phyloP scores from a whole-genome alignment of 1,140 invertebrate species.

The Drosophila punjabiensis region DNA sequence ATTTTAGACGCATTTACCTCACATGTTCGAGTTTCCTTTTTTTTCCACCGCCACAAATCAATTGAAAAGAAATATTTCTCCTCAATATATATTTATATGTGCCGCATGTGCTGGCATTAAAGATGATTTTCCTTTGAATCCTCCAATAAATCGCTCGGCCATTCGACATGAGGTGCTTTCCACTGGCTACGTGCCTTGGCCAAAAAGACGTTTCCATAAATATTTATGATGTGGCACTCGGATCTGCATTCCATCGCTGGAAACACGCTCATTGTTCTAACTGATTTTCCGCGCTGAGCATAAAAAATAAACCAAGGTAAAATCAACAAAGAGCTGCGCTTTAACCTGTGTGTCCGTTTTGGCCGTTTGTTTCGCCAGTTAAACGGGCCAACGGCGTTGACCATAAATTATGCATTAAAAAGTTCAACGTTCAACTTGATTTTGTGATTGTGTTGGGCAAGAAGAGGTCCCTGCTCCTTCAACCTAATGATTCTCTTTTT shows the following conservation, averaged over 20 bases:
- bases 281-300: conserved; percentile 38
- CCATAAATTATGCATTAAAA: conserved; percentile 83
- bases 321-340: conserved; percentile 41
- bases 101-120: conserved; percentile 74
- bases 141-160: conserved; percentile 65
- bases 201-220: conserved; percentile 65
- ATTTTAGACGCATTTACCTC: conserved; percentile 14
- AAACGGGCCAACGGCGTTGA: conserved; percentile 17
- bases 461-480: conserved; percentile 43
- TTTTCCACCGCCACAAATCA: conserved; percentile 33
- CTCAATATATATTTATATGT: conserved; percentile 57
- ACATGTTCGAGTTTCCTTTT: not conserved
- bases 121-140: conserved; percentile 69
- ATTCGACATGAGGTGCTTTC: conserved; percentile 47
- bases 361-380: conserved; percentile 18
- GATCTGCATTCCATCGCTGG: conserved; percentile 32
- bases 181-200: conserved; percentile 25
- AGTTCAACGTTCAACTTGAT: conserved; percentile 78
- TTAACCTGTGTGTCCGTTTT: conserved; percentile 44
- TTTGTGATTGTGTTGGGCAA: conserved; percentile 71
- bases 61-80: conserved; percentile 61
- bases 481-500: conserved; percentile 32
- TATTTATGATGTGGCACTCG: conserved; percentile 68
- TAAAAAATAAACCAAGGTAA: conserved; percentile 29
- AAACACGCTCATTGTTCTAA: conserved; percentile 40